These are phyloP conservation scores for Tipula unca DNA, from an alignment of 2,888 invertebrate species.

Conservation along the genomic window DNA sequence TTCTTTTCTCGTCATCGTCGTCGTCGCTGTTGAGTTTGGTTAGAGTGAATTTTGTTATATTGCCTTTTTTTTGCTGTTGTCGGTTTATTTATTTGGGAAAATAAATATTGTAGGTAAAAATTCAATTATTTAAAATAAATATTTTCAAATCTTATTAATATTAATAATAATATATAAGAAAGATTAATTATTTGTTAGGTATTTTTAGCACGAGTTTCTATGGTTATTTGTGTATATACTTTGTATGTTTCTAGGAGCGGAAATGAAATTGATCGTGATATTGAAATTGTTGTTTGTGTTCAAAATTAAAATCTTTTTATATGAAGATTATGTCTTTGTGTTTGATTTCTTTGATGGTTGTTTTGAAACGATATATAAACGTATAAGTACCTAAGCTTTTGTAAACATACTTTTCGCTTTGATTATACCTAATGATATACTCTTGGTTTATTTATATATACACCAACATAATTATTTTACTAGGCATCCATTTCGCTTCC, in stretches of 20 bases:
- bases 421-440: too few relatives aligned
- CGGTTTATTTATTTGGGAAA: background rate
- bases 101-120: background rate
- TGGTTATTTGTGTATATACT: background rate
- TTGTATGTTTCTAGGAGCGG: background rate
- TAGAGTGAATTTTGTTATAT: background rate
- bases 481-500: too few relatives aligned
- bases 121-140: slow-evolving; percentile 14
- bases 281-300: background rate
- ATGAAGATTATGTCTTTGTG: background rate
- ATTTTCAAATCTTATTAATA: background rate
- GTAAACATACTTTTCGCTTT: background rate
- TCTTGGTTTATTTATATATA: too few relatives aligned
- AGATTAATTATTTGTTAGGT: background rate
- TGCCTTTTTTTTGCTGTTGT: background rate
- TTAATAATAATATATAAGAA: background rate
- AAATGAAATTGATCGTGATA: background rate
- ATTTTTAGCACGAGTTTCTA: background rate
- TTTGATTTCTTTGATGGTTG: background rate
- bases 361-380: background rate
- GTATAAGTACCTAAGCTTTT: too few relatives aligned
- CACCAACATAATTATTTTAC: too few relatives aligned
- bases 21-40: background rate
- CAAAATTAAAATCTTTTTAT: background rate
- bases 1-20: background rate